A percentile compares a stretch with the other conserved stretches of the same genome.
phyloP scores from a whole-genome alignment of 2,888 invertebrate species.

The Asteroscopus sphinx region DNA sequence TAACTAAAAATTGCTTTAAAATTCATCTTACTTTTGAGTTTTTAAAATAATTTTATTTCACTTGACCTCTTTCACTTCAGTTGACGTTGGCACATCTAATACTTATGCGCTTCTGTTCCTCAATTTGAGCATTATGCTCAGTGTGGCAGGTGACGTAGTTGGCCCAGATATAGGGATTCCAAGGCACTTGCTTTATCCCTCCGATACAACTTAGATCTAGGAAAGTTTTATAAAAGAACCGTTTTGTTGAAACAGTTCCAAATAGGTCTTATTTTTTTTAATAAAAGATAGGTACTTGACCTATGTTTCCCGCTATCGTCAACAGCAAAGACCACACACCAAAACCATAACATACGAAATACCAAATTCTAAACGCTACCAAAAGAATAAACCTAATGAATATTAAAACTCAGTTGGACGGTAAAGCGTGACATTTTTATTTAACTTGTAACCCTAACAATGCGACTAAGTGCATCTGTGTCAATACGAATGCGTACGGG shows the following conservation, averaged over 20 bases:
- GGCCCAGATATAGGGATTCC: no score
- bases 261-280: no score
- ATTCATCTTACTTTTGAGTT: no score
- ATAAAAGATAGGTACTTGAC: neutral
- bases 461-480: slow-evolving; percentile 72
- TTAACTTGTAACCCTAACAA: slow-evolving; percentile 71
- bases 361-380: slow-evolving; percentile 71
- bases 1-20: no score
- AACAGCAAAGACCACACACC: slow-evolving; percentile 10
- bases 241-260: no score
- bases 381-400: slow-evolving; percentile 67
- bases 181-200: no score
- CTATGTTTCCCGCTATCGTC: neutral
- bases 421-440: slow-evolving; percentile 74
- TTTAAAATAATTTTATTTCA: neutral
- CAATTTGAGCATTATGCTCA: neutral
- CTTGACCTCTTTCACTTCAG: neutral
- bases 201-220: no score
- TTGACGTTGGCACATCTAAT: neutral
- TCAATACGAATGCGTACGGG: slow-evolving; percentile 64
- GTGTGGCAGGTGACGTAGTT: no score
- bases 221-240: no score
- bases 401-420: slow-evolving; percentile 65
- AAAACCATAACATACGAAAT: slow-evolving; percentile 59
- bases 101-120: neutral